phyloP scores from a whole-genome alignment of 1,140 invertebrate genomes.

The Dendroctonus valens region DNA sequence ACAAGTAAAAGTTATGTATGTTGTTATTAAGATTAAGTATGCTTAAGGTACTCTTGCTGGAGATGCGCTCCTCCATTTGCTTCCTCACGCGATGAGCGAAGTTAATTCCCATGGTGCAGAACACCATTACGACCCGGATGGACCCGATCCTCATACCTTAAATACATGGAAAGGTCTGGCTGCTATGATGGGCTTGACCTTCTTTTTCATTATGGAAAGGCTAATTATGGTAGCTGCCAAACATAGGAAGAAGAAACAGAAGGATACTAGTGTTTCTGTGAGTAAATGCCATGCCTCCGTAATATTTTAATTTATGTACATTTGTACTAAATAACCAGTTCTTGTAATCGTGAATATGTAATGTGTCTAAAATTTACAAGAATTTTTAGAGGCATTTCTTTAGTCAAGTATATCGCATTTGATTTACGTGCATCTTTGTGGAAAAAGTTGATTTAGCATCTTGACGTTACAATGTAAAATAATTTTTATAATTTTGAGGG shows the following conservation, averaged over 20 bases:
- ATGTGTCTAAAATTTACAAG: background rate
- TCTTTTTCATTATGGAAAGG: slow-evolving; percentile 87
- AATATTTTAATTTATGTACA: slow-evolving; percentile 15
- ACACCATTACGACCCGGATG: slow-evolving; percentile 40
- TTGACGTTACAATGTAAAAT: too few relatives aligned
- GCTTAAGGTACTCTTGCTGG: slow-evolving; percentile 70
- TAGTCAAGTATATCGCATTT: too few relatives aligned
- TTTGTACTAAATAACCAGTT: background rate
- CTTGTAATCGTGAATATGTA: background rate
- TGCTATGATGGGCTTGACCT: slow-evolving; percentile 76
- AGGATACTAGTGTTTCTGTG: slow-evolving; percentile 52
- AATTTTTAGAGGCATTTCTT: too few relatives aligned
- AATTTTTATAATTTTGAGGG: too few relatives aligned
- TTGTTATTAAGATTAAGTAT: background rate
- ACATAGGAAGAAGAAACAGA: slow-evolving; percentile 68
- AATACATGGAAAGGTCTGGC: slow-evolving; percentile 82
- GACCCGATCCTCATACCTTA: slow-evolving; percentile 55
- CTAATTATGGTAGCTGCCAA: slow-evolving; percentile 75
- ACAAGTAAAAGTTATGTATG: too few relatives aligned
- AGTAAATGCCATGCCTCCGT: slow-evolving; percentile 55
- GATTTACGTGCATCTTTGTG: too few relatives aligned
- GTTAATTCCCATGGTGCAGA: slow-evolving; percentile 43
- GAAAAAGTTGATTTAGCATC: too few relatives aligned
- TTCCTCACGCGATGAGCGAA: slow-evolving; percentile 76
- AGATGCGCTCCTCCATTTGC: slow-evolving; percentile 87